Conservation (phyloP, 2,797 vertebrate genomes). For the Scyliorhinus canicula region DNA sequence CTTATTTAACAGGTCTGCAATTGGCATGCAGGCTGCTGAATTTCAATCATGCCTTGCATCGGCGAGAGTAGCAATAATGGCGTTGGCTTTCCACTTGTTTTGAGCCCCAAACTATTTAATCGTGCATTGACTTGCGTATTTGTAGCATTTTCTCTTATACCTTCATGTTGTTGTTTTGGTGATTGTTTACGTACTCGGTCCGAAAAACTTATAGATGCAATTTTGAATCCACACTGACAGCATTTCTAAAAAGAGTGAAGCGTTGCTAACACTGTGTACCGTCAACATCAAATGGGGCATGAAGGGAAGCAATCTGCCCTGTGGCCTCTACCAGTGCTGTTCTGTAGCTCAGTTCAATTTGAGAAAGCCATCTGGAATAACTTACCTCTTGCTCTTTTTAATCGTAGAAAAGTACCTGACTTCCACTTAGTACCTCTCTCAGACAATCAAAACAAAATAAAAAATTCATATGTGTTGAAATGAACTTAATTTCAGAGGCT, state of each 20-base stretch:
- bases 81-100: not conserved
- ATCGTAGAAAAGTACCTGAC: not conserved
- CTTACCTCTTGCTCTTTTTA: not conserved
- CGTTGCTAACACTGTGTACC: not conserved
- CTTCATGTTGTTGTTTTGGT: not conserved
- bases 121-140: not conserved
- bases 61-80: not conserved
- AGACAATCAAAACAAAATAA: not conserved
- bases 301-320: not conserved
- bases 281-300: not conserved
- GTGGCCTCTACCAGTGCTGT: not conserved
- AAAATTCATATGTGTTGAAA: not conserved
- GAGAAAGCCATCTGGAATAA: not conserved
- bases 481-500: not conserved
- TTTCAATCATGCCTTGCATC: not conserved
- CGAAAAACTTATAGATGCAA: not conserved
- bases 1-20: not conserved
- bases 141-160: not conserved
- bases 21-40: not conserved
- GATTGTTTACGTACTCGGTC: not conserved
- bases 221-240: not conserved
- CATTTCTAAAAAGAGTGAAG: not conserved
- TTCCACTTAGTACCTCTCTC: not conserved
- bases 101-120: not conserved
- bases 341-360: not conserved